These are phyloP conservation scores for Eueremaeus valkanovi DNA, from an alignment of 2,888 invertebrate species.

Conservation along the genomic window DNA sequence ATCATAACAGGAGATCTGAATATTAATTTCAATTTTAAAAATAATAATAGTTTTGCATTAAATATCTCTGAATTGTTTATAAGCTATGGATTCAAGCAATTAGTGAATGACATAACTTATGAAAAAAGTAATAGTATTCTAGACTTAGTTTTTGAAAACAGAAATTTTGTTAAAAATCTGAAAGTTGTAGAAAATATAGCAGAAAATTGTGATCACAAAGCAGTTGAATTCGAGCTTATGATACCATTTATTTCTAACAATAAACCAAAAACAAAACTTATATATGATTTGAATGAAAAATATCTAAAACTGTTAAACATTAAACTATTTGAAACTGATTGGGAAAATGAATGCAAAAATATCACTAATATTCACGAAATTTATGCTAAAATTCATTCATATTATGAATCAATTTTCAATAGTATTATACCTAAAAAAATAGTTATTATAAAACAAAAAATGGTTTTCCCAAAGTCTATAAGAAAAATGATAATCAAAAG, in stretches of 20 bases:
- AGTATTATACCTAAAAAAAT: too few relatives aligned
- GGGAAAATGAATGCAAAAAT: too few relatives aligned
- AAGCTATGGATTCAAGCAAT: neutral
- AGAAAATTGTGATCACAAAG: neutral
- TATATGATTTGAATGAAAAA: neutral
- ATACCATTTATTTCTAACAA: too few relatives aligned
- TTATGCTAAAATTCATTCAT: too few relatives aligned
- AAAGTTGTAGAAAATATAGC: neutral
- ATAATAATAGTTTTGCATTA: neutral
- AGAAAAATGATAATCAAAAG: too few relatives aligned
- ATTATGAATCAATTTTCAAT: too few relatives aligned
- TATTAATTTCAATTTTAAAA: neutral
- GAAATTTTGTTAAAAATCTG: neutral
- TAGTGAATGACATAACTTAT: neutral
- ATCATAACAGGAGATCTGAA: neutral
- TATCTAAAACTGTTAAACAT: neutral
- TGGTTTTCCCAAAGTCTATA: too few relatives aligned
- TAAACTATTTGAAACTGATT: too few relatives aligned
- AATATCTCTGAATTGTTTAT: neutral
- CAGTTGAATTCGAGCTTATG: too few relatives aligned
- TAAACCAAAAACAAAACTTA: neutral
- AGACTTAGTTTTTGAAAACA: neutral
- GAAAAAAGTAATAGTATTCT: neutral
- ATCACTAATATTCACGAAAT: too few relatives aligned
- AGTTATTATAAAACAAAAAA: too few relatives aligned